These are phyloP conservation scores for Ips typographus DNA, from an alignment of 1,140 invertebrate species.

Conservation along the genomic window DNA sequence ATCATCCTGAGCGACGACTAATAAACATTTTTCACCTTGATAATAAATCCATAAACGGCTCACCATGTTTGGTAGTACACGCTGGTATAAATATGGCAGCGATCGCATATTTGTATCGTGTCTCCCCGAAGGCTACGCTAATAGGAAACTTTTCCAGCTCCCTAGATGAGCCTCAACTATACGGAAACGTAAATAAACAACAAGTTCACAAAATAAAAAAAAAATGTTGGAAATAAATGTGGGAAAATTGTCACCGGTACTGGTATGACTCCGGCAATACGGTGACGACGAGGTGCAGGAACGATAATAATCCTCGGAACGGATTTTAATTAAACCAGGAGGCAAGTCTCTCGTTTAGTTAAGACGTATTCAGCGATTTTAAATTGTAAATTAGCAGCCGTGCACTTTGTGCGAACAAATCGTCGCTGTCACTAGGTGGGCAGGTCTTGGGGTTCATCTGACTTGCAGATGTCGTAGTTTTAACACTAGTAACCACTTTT, in stretches of 20 bases:
- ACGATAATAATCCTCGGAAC: not conserved
- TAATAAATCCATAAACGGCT: constrained; percentile 1
- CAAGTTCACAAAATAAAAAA: too few species aligned
- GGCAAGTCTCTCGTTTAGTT: not conserved
- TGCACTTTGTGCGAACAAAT: not conserved
- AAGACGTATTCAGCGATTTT: not conserved
- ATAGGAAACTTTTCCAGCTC: constrained; percentile 1
- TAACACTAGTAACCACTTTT: too few species aligned
- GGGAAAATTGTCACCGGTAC: not conserved
- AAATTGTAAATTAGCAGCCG: not conserved
- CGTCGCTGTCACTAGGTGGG: too few species aligned
- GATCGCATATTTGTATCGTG: constrained; percentile 1
- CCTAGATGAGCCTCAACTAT: not conserved
- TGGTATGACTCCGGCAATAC: not conserved
- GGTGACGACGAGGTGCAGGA: not conserved
- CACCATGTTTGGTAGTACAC: not conserved
- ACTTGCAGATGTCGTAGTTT: too few species aligned
- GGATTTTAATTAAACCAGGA: not conserved
- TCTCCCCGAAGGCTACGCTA: not conserved
- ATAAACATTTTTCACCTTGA: not conserved
- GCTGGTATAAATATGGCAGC: not conserved
- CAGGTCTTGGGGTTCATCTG: too few species aligned
- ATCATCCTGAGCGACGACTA: too few species aligned
- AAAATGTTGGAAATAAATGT: not conserved
- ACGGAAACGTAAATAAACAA: not conserved